A percentile compares a stretch with the other conserved stretches of the same genome.
Conservation (phyloP, 2,113 vertebrate genomes). For the Apus apus region DNA sequence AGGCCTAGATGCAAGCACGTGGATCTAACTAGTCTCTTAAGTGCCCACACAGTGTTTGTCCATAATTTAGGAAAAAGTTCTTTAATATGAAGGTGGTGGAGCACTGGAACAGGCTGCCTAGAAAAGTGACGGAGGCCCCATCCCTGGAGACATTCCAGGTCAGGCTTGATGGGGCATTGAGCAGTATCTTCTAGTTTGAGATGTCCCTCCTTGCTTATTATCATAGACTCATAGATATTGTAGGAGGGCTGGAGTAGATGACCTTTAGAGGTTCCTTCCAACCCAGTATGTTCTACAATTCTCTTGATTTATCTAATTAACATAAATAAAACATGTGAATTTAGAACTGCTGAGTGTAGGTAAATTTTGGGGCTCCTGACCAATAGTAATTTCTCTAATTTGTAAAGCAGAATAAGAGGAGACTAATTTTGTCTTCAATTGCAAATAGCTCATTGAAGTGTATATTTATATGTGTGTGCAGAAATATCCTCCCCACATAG, state of each 20-base stretch:
- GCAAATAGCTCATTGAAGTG: neutral
- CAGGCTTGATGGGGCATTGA: too few species aligned
- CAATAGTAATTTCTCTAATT: neutral
- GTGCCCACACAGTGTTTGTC: neutral
- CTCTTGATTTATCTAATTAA: neutral
- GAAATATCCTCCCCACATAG: neutral
- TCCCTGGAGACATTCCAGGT: too few species aligned
- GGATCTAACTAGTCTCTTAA: neutral
- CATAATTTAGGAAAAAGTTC: neutral
- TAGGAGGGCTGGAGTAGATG: too few species aligned
- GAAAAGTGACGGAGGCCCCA: too few species aligned
- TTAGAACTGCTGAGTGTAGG: neutral
- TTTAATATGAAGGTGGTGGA: too few species aligned
- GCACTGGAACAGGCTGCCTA: too few species aligned
- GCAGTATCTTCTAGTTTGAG: too few species aligned
- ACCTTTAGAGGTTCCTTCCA: too few species aligned
- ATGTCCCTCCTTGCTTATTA: too few species aligned
- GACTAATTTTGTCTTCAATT: neutral
- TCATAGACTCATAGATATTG: too few species aligned
- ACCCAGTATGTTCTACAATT: too few species aligned
- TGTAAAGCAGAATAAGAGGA: neutral
- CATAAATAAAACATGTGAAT: neutral
- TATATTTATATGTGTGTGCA: neutral
- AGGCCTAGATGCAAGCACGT: rapidly evolving
- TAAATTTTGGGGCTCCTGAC: neutral